Evolutionary conservation across 2,797 vertebrate genomes (phyloP), one percentile per base, ranked within the genome.

Genomic region (Diplodus sargus): DNA sequence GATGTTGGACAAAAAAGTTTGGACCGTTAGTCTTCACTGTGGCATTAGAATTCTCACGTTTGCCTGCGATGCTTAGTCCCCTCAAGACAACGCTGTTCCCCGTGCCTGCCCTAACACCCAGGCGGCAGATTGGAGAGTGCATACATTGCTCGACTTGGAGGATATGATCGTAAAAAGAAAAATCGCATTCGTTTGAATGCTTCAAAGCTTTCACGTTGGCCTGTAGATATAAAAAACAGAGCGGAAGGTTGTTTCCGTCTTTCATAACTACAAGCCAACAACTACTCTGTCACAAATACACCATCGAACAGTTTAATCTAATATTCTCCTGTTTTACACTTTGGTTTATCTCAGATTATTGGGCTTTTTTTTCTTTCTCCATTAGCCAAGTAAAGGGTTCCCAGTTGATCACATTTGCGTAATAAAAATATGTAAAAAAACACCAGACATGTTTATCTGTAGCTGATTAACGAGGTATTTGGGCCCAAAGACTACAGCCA

Each of bases 31-130:
- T 86, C 73, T 61, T 92, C 87, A 87, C 66, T 90, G 74, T 87
- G 84, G 89, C 88, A 94, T 95, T 94, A 94, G 94, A 94, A 94
- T 95, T 95, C 94, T 95, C 94, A 95, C 93, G 93, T 93, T 94
- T 92, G 88, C 93, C 94, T 94, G 92, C 85, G 85, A 95, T 94
- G 93, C 93, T 94, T 94, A 88, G 87, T 94, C 91, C 92, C 91
- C 92, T 94, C 92, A 94, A 94, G 93, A 94, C 92, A 91, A 91
- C 91, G 92, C 94, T 94, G 94, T 91, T 88, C 81, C 90, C 94
- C 90, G 91, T 91, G 92, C 92, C 87, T 82, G 83, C 83, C 85
- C 88, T 93, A 86, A 81, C 77, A 5, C 76, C 79, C 82, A 82
- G 84, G 83, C 80, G 81, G 87, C 86, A 78, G 80, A 88, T 75